These are phyloP conservation scores for Agonopterix subpropinquella DNA, from an alignment of 2,888 invertebrate species.

Conservation along the genomic window DNA sequence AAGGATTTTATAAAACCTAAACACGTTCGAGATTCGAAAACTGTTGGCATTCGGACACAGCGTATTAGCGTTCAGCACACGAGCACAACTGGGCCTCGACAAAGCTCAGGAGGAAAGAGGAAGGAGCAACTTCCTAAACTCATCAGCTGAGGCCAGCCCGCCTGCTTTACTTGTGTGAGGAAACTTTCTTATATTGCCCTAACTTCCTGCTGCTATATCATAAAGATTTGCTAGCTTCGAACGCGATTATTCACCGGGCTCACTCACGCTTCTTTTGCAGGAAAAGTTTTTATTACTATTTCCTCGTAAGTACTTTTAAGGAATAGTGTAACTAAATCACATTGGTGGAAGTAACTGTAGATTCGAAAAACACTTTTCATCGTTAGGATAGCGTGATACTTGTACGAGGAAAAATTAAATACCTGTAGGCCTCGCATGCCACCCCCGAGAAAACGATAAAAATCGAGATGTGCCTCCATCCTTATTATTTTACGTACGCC, in stretches of 20 bases:
- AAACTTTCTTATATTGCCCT: constrained; percentile 57
- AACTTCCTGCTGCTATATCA: constrained; percentile 38
- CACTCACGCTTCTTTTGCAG: not conserved
- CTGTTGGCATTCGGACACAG: constrained; percentile 16
- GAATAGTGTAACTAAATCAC: not conserved
- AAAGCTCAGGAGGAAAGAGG: constrained; percentile 27
- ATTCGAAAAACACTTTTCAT: no score
- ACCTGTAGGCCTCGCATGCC: no score
- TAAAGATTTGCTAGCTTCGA: constrained; percentile 21
- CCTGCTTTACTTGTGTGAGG: constrained; percentile 41
- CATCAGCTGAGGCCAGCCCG: constrained; percentile 57
- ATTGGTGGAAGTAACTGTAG: no score
- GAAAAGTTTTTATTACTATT: not conserved
- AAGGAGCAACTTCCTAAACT: constrained; percentile 61
- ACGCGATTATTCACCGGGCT: constrained; percentile 7
- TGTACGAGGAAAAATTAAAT: no score
- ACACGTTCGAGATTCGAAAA: not conserved
- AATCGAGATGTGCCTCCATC: no score
- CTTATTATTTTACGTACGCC: no score
- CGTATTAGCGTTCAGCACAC: constrained; percentile 30
- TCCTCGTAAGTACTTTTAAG: not conserved
- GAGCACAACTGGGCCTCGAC: constrained; percentile 28
- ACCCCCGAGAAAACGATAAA: no score
- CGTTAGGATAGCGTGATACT: no score
- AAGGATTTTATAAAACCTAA: no score